These are phyloP conservation scores for Sinopyrophorus schimmeli DNA, from an alignment of 2,888 invertebrate genomes.

Conservation along the genomic window DNA sequence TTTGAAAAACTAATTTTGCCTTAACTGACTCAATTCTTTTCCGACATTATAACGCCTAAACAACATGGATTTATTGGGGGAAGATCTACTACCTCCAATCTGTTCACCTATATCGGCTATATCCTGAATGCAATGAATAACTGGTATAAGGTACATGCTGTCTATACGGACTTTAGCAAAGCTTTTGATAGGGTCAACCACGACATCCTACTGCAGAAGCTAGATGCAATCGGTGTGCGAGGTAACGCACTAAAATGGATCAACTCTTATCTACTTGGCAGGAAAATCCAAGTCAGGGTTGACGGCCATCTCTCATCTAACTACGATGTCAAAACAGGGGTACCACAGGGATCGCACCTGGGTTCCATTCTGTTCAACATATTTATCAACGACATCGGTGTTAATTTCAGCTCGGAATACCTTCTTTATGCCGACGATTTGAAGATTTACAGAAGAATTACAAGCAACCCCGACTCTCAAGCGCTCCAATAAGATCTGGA, in stretches of 20 bases:
- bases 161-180: no score
- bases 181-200: no score
- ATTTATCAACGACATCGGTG: conserved; percentile 5
- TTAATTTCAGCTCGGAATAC: not conserved
- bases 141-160: no score
- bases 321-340: not conserved
- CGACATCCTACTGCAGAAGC: no score
- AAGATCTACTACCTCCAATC: not conserved
- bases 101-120: no score
- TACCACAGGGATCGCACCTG: conserved; percentile 5
- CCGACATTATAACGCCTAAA: not conserved
- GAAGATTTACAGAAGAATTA: not conserved
- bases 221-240: no score
- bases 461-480: not conserved
- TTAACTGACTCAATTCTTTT: no score
- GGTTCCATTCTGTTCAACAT: not conserved
- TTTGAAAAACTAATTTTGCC: not conserved
- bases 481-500: not conserved
- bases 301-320: not conserved
- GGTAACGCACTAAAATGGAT: not conserved
- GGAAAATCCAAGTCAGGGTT: not conserved
- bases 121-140: no score
- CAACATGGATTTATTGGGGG: not conserved
- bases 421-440: not conserved
- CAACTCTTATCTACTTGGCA: not conserved